A percentile compares a stretch with the other conserved stretches of the same genome.
Conservation (phyloP, 2,113 vertebrate genomes). For the Bubo blakistoni region DNA sequence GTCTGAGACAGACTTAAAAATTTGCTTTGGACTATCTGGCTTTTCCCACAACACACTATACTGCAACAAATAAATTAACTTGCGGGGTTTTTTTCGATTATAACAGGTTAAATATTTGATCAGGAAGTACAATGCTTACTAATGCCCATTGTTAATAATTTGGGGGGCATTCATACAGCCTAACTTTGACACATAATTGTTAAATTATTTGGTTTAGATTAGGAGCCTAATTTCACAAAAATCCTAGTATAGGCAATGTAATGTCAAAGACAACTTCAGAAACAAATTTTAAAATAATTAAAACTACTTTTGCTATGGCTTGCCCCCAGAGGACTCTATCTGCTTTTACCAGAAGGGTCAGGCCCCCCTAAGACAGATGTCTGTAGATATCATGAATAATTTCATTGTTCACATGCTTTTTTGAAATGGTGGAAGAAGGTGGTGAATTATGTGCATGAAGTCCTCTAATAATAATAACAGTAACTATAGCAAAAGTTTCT, state of each 20-base stretch:
- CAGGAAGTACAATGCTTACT: not conserved
- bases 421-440: not conserved
- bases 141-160: not conserved
- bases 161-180: not conserved
- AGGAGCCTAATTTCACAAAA: not conserved
- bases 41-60: not conserved
- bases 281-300: not conserved
- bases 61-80: not conserved
- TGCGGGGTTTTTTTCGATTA: not conserved
- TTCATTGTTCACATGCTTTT: not conserved
- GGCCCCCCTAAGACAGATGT: not conserved
- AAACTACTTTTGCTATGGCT: not conserved
- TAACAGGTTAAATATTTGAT: not conserved
- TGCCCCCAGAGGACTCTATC: not conserved
- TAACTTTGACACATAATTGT: not conserved
- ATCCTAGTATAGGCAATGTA: not conserved
- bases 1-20: not conserved
- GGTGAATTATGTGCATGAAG: fast-evolving
- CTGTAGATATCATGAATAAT: not conserved
- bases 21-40: not conserved
- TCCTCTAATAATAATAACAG: not conserved
- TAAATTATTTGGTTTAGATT: not conserved
- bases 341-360: not conserved
- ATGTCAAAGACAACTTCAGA: not conserved
- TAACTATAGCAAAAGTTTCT: not conserved